phyloP scores from a whole-genome alignment of 2,888 invertebrate species.

The Carpatolechia fugitivella region DNA sequence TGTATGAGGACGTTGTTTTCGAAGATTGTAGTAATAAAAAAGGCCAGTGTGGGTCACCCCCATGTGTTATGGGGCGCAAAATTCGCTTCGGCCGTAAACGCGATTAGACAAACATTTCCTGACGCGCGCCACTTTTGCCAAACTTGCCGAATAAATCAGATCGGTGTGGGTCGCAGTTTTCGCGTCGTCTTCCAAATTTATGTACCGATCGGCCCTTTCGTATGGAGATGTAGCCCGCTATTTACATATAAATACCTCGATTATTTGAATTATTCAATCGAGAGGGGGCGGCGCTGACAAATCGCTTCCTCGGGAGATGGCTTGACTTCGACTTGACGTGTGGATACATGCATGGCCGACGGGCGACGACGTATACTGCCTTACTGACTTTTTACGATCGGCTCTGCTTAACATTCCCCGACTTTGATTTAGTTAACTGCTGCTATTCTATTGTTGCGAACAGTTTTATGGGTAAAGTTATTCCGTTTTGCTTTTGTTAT shows the following conservation, averaged over 20 bases:
- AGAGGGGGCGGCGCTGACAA: slow-evolving; percentile 79
- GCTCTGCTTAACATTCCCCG: slow-evolving; percentile 32
- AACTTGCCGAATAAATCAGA: slow-evolving; percentile 77
- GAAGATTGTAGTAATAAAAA: slow-evolving; percentile 20
- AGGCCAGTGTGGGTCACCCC: slow-evolving; percentile 36
- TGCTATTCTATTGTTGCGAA: slow-evolving; percentile 3
- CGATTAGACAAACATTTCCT: slow-evolving; percentile 79
- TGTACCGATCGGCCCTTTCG: slow-evolving; percentile 79
- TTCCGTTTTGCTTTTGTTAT: not conserved
- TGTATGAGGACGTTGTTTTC: too few relatives aligned
- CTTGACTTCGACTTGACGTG: slow-evolving; percentile 64
- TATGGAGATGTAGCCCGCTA: slow-evolving; percentile 78
- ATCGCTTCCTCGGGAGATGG: slow-evolving; percentile 78
- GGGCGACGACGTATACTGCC: slow-evolving; percentile 28
- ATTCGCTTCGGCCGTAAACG: slow-evolving; percentile 69
- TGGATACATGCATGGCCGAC: slow-evolving; percentile 46
- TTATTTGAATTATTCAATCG: slow-evolving; percentile 81
- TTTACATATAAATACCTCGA: slow-evolving; percentile 80
- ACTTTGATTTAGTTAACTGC: slow-evolving; percentile 30
- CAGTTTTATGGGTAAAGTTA: slow-evolving; percentile 7
- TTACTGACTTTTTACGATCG: slow-evolving; percentile 42
- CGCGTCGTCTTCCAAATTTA: slow-evolving; percentile 78
- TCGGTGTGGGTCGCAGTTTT: slow-evolving; percentile 76
- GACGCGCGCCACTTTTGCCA: slow-evolving; percentile 74
- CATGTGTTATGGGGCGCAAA: slow-evolving; percentile 60